phyloP scores from a whole-genome alignment of 2,797 vertebrate genomes.

The Ctenosaura bakeri region DNA sequence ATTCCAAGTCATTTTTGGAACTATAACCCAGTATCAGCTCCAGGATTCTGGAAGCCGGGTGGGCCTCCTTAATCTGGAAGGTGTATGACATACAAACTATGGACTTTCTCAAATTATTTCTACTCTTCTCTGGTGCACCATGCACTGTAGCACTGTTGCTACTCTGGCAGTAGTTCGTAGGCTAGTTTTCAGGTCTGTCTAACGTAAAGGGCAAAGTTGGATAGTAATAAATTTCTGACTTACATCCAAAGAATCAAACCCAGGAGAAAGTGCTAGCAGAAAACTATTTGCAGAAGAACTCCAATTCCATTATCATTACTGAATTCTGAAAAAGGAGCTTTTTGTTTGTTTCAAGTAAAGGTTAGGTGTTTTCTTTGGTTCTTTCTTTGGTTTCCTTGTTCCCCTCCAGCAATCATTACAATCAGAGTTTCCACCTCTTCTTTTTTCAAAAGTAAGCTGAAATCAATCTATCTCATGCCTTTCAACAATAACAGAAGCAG shows the following conservation, averaged over 20 bases:
- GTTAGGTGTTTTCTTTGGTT: neutral
- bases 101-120: neutral
- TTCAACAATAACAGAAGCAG: neutral
- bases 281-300: neutral
- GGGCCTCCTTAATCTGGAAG: neutral
- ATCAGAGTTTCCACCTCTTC: neutral
- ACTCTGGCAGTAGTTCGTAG: neutral
- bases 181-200: too few species aligned
- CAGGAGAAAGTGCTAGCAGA: neutral
- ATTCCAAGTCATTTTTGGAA: neutral
- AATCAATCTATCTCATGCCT: neutral
- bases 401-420: neutral
- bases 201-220: neutral
- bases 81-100: neutral
- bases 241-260: neutral
- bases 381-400: neutral
- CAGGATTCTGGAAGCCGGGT: neutral
- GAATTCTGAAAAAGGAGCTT: neutral
- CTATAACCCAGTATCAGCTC: neutral
- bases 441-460: neutral
- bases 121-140: neutral
- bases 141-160: neutral
- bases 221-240: neutral
- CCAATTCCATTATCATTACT: neutral
- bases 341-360: neutral